Conservation (phyloP, 2,888 invertebrate species). For the Hypercompe scribonia region DNA sequence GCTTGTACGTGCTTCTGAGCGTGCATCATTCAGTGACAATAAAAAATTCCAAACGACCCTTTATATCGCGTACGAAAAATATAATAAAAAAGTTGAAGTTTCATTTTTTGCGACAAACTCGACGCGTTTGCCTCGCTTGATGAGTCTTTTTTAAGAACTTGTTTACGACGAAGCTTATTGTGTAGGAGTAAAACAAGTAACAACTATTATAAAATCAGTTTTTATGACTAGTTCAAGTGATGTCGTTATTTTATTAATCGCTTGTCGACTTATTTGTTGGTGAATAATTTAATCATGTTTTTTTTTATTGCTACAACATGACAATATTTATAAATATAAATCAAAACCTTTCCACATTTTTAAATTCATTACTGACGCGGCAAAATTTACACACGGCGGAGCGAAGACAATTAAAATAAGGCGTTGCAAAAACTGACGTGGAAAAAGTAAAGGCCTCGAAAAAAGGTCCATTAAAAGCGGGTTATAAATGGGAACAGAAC, state of each 20-base stretch:
- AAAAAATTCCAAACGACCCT: conserved; percentile 76
- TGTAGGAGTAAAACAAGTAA: conserved; percentile 15
- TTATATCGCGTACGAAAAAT: conserved; percentile 71
- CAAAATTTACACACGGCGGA: conserved; percentile 46
- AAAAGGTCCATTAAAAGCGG: conserved; percentile 78
- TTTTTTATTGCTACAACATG: background rate
- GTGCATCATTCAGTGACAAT: conserved; percentile 79
- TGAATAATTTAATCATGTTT: background rate
- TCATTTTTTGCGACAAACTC: conserved; percentile 57
- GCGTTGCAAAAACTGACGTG: conserved; percentile 71
- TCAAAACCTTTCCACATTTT: conserved; percentile 10
- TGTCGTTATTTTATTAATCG: conserved; percentile 15
- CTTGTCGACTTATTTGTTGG: conserved; percentile 11
- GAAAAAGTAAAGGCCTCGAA: conserved; percentile 76
- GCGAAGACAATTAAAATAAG: conserved; percentile 78
- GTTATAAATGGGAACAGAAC: conserved; percentile 80
- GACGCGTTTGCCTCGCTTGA: conserved; percentile 44
- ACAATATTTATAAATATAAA: conserved; percentile 8
- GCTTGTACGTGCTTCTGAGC: conserved; percentile 74
- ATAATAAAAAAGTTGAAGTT: conserved; percentile 68
- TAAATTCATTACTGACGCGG: conserved; percentile 35
- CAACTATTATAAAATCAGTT: conserved; percentile 14
- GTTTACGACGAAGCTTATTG: conserved; percentile 48
- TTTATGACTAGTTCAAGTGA: conserved; percentile 16
- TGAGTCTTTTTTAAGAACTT: conserved; percentile 51